Conservation (phyloP, 2,113 vertebrate genomes). For the Ranitomeya variabilis region DNA sequence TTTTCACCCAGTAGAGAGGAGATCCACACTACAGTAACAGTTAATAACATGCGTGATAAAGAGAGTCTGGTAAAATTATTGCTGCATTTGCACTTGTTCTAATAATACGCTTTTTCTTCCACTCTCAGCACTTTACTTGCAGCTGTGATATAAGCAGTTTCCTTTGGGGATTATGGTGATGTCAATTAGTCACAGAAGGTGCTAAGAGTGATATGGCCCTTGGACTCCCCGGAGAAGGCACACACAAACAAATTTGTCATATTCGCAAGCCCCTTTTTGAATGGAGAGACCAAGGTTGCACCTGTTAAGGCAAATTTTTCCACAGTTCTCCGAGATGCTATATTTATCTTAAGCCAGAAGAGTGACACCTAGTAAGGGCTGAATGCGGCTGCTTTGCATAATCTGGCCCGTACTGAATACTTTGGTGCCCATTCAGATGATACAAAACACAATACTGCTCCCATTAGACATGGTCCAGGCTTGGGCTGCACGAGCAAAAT, state of each 20-base stretch:
- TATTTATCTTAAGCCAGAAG: not conserved
- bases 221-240: not conserved
- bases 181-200: slow-evolving; percentile 22
- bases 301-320: slow-evolving; percentile 35
- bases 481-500: not conserved
- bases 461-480: not conserved
- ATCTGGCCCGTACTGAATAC: not conserved
- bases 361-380: too few species aligned
- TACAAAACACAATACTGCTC: not conserved
- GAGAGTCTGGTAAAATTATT: slow-evolving; percentile 36
- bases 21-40: slow-evolving; percentile 24
- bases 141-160: slow-evolving; percentile 40
- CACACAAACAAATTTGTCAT: slow-evolving; percentile 49
- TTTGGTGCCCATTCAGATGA: not conserved
- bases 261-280: slow-evolving; percentile 5
- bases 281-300: slow-evolving; percentile 14
- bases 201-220: not conserved
- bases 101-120: slow-evolving; percentile 53
- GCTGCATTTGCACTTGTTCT: slow-evolving; percentile 56
- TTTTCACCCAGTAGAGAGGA: not conserved
- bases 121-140: slow-evolving; percentile 44
- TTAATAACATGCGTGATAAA: slow-evolving; percentile 26
- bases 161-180: slow-evolving; percentile 30
- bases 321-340: slow-evolving; percentile 11
- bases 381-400: not conserved